Evolutionary conservation across 2,797 vertebrate genomes (phyloP), one percentile per base, ranked within the genome.

Genomic region (Adrianichthys oophorus): DNA sequence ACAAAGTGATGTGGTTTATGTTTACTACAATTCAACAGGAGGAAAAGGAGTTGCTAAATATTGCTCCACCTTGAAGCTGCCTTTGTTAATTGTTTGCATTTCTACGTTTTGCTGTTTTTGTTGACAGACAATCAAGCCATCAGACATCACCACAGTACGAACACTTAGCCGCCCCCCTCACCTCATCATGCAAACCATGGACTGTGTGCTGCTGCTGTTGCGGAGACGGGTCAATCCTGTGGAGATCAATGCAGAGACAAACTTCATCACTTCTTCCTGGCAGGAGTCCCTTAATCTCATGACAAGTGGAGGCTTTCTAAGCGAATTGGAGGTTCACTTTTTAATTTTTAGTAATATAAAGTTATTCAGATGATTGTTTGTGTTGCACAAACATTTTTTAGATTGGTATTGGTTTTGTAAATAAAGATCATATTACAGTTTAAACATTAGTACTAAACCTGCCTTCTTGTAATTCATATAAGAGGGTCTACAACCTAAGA

Each of bases 171-270:
- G 96, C 0, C 97, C 96, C 0, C 97, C 98, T 0, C 96, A 98
- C 74, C 95, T 99, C 70, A 97, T 98, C 85, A 99, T 99, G 98
- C 88, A 95, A 2, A 98, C 98, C 85, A 99, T 99, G 98, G 98
- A 99, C 67, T 98, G 96, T 0, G 96, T 98, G 75, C 72, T 99
- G 72, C 90, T 99, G 80, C 93, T 99, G 8, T 97, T 99, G 84
- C 95, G 97, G 63, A 90, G 94, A 48, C 93, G 86, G 64, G 81
- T 99, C 50, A 98, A 95, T 62, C 52, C 85, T 0, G 94, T 97
- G 55, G 96, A 94, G 80, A 60, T 90, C 0, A 95, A 98, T 80
- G 85, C 78, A 0, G 96, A 97, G 62, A 98, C 91, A 79, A 86
- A 87, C 83, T 96, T 95, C 71, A 55, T 74, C 0, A 54, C 85